These are phyloP conservation scores for Cheilosia variabilis DNA, from an alignment of 2,888 invertebrate species.

Conservation along the genomic window DNA sequence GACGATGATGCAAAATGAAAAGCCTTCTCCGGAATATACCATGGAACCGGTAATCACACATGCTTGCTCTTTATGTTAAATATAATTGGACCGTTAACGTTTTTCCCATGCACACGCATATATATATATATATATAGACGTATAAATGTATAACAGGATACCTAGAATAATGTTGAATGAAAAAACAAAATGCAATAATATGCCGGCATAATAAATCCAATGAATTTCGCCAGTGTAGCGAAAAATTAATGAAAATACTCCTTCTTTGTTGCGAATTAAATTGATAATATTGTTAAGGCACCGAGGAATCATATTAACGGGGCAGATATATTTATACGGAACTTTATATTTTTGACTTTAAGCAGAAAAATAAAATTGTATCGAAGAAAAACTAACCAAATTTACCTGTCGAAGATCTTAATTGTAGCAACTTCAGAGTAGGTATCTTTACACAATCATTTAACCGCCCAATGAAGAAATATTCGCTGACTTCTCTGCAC, in stretches of 20 bases:
- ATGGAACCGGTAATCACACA: constrained; percentile 1
- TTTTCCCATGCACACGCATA: constrained; percentile 1
- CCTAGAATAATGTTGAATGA: constrained; percentile 4
- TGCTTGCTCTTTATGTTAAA: constrained; percentile 28
- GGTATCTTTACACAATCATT: too few species aligned
- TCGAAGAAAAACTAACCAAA: too few species aligned
- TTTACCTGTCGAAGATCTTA: too few species aligned
- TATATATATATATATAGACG: not conserved
- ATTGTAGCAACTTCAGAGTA: too few species aligned
- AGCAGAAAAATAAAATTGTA: not conserved
- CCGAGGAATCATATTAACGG: constrained; percentile 11
- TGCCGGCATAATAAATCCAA: constrained; percentile 58
- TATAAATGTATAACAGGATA: constrained; percentile 18
- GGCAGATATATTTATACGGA: not conserved
- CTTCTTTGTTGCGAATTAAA: constrained; percentile 41
- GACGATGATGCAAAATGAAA: constrained; percentile 20
- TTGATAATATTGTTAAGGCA: constrained; percentile 19
- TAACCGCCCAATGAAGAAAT: too few species aligned
- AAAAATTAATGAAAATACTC: constrained; percentile 62
- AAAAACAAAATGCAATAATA: constrained; percentile 35
- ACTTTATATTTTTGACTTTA: constrained; percentile 1
- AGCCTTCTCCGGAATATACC: not conserved
- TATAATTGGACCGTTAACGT: constrained; percentile 33
- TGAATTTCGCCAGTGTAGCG: constrained; percentile 43
- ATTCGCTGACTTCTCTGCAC: too few species aligned